Conservation (phyloP, 2,797 vertebrate species). For the Rhabdomys pumilio region DNA sequence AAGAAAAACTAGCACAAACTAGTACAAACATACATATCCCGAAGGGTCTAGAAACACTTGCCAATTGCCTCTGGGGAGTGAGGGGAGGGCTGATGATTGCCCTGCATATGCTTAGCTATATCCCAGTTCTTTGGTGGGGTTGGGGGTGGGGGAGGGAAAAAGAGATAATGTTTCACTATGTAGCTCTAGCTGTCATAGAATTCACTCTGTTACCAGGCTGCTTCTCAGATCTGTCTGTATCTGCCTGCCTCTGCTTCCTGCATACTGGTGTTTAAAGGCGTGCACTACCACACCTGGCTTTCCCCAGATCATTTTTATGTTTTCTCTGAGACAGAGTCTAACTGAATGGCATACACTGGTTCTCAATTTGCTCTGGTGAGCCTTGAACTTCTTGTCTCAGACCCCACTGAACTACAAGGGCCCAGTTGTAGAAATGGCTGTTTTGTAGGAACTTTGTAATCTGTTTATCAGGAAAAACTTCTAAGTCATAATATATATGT, state of each 20-base stretch:
- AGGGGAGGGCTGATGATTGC: too few species aligned
- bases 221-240: neutral
- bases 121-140: neutral
- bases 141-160: too few species aligned
- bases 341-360: neutral
- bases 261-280: neutral
- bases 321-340: neutral
- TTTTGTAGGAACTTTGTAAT: slow-evolving; percentile 23
- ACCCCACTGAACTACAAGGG: neutral
- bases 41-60: slow-evolving; percentile 2
- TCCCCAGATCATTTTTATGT: neutral
- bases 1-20: neutral
- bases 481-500: neutral
- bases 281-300: neutral
- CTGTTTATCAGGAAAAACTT: slow-evolving; percentile 45
- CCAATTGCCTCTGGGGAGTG: neutral
- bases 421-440: neutral
- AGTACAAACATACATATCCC: neutral
- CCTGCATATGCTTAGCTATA: neutral
- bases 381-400: neutral
- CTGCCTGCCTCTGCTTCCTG: neutral
- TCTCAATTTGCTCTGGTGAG: neutral
- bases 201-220: neutral
- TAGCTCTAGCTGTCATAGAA: neutral
- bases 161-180: neutral